Evolutionary conservation across 2,888 invertebrate species (phyloP).

Genomic region (Pollenia griseotomentosa): DNA sequence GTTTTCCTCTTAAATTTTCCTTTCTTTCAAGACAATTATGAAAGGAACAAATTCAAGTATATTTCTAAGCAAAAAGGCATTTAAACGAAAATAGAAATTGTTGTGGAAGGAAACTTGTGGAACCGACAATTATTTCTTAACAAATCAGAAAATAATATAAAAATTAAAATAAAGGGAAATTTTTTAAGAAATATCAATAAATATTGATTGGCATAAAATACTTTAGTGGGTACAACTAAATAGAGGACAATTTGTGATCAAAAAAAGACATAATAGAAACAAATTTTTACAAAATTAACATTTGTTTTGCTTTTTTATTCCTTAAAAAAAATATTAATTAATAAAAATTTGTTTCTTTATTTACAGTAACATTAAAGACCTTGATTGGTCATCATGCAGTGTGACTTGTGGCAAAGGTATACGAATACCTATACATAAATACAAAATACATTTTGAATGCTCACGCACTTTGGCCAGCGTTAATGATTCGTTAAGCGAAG

Average conservation of each 20-base stretch:
- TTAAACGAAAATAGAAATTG: background rate
- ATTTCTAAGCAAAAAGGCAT: background rate
- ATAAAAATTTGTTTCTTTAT: background rate
- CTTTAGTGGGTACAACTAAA: background rate
- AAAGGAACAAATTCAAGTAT: background rate
- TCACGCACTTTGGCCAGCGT: slow-evolving; percentile 94
- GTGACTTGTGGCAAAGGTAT: slow-evolving; percentile 96
- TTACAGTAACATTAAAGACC: slow-evolving; percentile 93
- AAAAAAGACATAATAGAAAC: too few species aligned
- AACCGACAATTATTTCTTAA: background rate
- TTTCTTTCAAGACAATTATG: background rate
- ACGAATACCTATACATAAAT: slow-evolving; percentile 93
- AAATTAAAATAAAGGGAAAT: background rate
- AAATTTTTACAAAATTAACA: too few species aligned
- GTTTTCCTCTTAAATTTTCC: background rate
- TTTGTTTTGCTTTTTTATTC: too few species aligned
- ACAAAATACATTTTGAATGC: slow-evolving; percentile 97
- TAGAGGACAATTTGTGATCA: too few species aligned
- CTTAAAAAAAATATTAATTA: background rate
- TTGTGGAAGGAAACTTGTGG: background rate
- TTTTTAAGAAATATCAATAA: too few species aligned
- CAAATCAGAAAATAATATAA: background rate
- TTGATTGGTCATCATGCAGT: slow-evolving; percentile 96
- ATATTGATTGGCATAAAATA: slow-evolving; percentile 24
- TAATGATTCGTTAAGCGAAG: slow-evolving; percentile 94